Conservation (phyloP, 2,113 vertebrate species). For the Phylloscopus whistleri region DNA sequence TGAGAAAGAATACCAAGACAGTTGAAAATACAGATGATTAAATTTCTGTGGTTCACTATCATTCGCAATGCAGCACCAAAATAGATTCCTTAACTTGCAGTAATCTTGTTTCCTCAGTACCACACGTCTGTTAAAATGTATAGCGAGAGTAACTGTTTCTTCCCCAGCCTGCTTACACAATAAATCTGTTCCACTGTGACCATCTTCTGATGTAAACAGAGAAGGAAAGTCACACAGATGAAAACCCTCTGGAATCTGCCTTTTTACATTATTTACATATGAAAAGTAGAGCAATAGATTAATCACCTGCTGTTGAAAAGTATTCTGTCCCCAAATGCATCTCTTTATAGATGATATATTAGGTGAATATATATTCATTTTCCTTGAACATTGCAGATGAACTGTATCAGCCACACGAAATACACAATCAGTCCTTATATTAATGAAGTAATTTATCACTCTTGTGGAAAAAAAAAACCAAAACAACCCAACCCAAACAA, state of each 20-base stretch:
- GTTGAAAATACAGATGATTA: neutral
- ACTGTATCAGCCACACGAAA: neutral
- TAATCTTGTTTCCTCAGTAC: neutral
- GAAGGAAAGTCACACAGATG: neutral
- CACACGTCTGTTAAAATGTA: neutral
- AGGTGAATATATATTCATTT: neutral
- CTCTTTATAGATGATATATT: neutral
- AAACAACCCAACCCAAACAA: neutral
- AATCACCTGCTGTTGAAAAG: neutral
- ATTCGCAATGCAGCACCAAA: neutral
- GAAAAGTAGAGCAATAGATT: neutral
- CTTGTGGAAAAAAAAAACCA: neutral
- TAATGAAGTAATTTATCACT: neutral
- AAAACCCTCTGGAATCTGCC: neutral
- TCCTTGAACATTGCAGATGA: neutral
- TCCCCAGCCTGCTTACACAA: neutral
- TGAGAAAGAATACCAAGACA: neutral
- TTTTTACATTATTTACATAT: neutral
- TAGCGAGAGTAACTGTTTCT: neutral
- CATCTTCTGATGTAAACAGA: neutral
- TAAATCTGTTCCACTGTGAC: neutral
- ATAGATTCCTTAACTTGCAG: neutral
- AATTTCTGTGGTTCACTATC: neutral
- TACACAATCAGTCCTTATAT: neutral
- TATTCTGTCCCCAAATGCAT: neutral